These are phyloP conservation scores for Bos javanicus DNA, from an alignment of 2,113 vertebrate genomes.

Conservation along the genomic window DNA sequence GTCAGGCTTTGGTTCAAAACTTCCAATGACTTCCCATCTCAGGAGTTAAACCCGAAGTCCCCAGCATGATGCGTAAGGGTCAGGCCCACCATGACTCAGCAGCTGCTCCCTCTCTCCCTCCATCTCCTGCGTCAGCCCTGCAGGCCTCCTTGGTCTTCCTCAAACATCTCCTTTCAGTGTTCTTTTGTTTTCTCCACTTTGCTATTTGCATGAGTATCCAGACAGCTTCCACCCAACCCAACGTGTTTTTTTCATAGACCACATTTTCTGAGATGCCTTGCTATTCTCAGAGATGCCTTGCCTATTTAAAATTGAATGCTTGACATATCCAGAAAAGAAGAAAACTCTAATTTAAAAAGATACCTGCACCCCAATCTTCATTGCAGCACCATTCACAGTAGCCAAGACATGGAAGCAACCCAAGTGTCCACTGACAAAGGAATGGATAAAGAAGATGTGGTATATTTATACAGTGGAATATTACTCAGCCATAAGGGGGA, in stretches of 20 bases:
- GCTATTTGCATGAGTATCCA: background rate
- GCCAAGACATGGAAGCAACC: background rate
- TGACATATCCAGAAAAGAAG: background rate
- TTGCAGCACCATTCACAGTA: background rate
- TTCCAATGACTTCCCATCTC: background rate
- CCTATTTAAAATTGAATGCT: background rate
- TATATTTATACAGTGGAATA: background rate
- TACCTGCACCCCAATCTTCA: background rate
- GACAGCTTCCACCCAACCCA: no score
- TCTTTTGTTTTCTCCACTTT: background rate
- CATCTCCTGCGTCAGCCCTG: background rate
- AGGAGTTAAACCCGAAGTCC: background rate
- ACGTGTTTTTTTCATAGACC: background rate
- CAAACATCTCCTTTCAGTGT: background rate
- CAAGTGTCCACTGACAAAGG: background rate
- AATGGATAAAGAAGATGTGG: background rate
- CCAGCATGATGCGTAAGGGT: background rate
- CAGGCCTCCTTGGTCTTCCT: background rate
- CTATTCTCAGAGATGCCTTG: background rate
- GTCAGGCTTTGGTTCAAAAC: background rate
- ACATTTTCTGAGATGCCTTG: background rate
- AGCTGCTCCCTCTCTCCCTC: background rate
- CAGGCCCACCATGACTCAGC: fast-evolving
- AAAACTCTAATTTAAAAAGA: background rate
- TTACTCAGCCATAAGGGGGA: background rate